phyloP scores from a whole-genome alignment of 1,140 invertebrate species.

The Lucilia cuprina region DNA sequence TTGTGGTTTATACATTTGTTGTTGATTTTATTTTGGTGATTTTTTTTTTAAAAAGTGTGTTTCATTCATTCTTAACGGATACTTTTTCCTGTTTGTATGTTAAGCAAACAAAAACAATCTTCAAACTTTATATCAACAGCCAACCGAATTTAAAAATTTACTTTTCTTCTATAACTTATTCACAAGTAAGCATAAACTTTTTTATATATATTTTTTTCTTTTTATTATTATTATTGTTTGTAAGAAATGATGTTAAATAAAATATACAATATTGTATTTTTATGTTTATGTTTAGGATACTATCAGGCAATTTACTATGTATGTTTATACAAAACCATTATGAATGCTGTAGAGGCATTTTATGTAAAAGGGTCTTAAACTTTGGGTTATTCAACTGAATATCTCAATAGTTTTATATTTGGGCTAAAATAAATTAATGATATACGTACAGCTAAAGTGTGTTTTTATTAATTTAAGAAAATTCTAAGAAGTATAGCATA shows the following conservation, averaged over 20 bases:
- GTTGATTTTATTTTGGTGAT: not conserved
- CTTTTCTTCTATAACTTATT: not conserved
- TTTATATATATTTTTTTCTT: too few relatives aligned
- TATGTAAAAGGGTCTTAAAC: too few relatives aligned
- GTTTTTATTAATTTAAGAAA: too few relatives aligned
- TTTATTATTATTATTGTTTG: too few relatives aligned
- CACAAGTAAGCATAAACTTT: not conserved
- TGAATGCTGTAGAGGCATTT: too few relatives aligned
- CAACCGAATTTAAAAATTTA: not conserved
- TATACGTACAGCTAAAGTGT: too few relatives aligned
- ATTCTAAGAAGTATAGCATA: too few relatives aligned
- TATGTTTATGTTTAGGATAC: not conserved
- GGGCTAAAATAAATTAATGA: too few relatives aligned
- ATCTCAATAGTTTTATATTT: too few relatives aligned
- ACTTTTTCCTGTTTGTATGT: not conserved
- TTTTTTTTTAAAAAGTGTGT: not conserved
- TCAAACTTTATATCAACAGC: not conserved
- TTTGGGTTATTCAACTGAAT: too few relatives aligned
- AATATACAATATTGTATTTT: not conserved
- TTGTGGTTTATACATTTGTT: not conserved
- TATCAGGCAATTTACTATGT: too few relatives aligned
- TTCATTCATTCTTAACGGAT: not conserved
- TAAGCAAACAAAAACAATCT: not conserved
- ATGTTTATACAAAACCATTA: too few relatives aligned
- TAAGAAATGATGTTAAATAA: not conserved